phyloP scores from a whole-genome alignment of 2,888 invertebrate species.

The Zootermopsis nevadensis region DNA sequence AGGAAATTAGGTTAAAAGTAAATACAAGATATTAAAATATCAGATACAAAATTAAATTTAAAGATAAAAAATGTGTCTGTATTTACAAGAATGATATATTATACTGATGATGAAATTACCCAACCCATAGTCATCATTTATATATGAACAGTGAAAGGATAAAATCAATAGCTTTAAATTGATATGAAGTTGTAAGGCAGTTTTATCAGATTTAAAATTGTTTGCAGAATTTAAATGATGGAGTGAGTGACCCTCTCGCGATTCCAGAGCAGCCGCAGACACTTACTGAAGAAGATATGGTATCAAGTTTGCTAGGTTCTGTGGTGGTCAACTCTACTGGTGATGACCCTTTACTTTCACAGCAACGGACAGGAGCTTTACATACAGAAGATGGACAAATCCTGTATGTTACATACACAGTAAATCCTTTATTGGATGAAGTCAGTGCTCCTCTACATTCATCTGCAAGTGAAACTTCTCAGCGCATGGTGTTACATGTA shows the following conservation, averaged over 20 bases:
- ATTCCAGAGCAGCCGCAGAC: neutral
- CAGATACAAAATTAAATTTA: too few species aligned
- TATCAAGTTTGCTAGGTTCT: conserved; percentile 7
- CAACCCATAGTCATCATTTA: too few species aligned
- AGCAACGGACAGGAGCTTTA: conserved; percentile 32
- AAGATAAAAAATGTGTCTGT: too few species aligned
- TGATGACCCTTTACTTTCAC: conserved; percentile 21
- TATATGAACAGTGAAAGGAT: too few species aligned
- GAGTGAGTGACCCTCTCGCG: neutral
- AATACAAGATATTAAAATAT: too few species aligned
- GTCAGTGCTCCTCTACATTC: neutral
- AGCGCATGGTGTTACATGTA: conserved; percentile 30
- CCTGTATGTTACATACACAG: conserved; percentile 42
- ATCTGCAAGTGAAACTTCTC: neutral
- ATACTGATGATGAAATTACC: too few species aligned
- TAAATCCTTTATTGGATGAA: conserved; percentile 12
- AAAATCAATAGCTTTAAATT: too few species aligned
- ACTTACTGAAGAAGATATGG: conserved; percentile 20
- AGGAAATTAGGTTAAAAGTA: too few species aligned
- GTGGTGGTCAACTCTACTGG: neutral
- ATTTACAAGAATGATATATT: too few species aligned
- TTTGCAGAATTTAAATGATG: conserved; percentile 17
- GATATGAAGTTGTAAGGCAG: too few species aligned
- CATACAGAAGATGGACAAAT: conserved; percentile 50
- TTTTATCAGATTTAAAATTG: too few species aligned